These are phyloP conservation scores for Apis cerana DNA, from an alignment of 1,140 invertebrate genomes.

Conservation along the genomic window DNA sequence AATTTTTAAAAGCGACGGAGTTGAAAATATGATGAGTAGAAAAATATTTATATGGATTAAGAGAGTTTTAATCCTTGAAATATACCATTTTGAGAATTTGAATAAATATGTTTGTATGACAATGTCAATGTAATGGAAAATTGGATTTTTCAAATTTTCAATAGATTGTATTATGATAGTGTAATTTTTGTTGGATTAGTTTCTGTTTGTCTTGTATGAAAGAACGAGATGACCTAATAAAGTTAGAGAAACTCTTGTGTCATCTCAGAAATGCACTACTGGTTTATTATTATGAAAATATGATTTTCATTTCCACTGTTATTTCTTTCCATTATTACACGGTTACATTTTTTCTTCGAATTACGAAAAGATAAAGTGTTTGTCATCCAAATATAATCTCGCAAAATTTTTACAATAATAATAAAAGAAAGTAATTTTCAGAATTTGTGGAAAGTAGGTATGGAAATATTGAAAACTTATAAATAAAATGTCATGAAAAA, in stretches of 20 bases:
- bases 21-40: too few species aligned
- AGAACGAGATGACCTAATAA: background rate
- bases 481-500: background rate
- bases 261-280: background rate
- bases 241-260: background rate
- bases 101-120: background rate
- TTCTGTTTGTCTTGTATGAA: background rate
- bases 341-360: too few species aligned
- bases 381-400: too few species aligned
- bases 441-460: background rate
- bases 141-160: background rate
- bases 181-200: background rate
- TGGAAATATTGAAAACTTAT: background rate
- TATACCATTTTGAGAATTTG: background rate
- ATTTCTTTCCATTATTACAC: too few species aligned
- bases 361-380: too few species aligned
- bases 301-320: too few species aligned
- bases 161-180: background rate
- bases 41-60: too few species aligned
- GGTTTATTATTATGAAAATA: too few species aligned
- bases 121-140: background rate
- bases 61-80: too few species aligned
- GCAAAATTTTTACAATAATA: too few species aligned
- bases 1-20: too few species aligned
- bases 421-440: background rate